Percentiles rank a stretch among this genome's conserved stretches.
Conservation (phyloP, 2,888 invertebrate species). For the Rhamnusium bicolor region DNA sequence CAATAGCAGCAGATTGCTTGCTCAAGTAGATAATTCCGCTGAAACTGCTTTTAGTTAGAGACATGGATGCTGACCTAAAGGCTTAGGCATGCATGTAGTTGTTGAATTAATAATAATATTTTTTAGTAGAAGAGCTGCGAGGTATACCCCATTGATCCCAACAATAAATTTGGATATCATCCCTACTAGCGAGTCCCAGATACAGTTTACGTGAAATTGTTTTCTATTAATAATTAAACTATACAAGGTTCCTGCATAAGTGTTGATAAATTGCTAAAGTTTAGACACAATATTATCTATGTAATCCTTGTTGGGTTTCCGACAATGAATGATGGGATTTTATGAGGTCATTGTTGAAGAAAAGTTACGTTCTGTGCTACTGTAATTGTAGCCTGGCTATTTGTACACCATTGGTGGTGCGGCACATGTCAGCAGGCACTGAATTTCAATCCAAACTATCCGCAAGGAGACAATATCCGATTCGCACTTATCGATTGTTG, state of each 20-base stretch:
- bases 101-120: constrained; percentile 6
- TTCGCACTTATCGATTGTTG: too few species aligned
- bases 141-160: neutral
- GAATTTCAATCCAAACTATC: too few species aligned
- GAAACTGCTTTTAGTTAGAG: constrained; percentile 17
- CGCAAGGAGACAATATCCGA: too few species aligned
- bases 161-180: neutral
- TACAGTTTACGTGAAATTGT: too few species aligned
- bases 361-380: too few species aligned
- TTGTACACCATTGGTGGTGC: too few species aligned
- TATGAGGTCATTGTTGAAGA: too few species aligned
- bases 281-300: too few species aligned
- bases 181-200: neutral
- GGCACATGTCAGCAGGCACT: too few species aligned
- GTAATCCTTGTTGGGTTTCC: too few species aligned
- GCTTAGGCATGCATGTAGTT: constrained; percentile 40
- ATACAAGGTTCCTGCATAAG: neutral
- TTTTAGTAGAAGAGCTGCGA: neutral
- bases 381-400: too few species aligned
- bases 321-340: too few species aligned
- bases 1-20: constrained; percentile 14
- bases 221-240: neutral
- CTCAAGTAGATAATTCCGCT: constrained; percentile 19
- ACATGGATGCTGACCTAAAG: constrained; percentile 27
- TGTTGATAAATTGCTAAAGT: neutral